phyloP scores from a whole-genome alignment of 2,113 vertebrate species.

The Arizona elegans region DNA sequence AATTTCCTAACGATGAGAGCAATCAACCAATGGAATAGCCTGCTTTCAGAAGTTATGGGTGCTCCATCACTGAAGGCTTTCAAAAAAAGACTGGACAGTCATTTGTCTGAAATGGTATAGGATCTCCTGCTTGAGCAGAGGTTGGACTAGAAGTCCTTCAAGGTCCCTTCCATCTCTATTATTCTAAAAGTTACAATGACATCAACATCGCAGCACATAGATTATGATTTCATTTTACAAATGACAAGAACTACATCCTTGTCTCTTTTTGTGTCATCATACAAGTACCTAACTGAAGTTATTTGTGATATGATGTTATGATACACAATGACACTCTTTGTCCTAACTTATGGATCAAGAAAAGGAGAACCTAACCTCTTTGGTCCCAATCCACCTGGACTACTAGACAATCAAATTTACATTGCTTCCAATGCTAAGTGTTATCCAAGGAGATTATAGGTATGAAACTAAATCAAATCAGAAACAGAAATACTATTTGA shows the following conservation, averaged over 20 bases:
- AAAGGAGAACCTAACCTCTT: neutral
- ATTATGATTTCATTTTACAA: neutral
- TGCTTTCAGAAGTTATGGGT: neutral
- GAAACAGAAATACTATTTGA: neutral
- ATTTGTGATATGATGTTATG: neutral
- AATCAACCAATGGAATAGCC: neutral
- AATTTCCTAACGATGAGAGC: neutral
- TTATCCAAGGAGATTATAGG: neutral
- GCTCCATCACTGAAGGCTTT: neutral
- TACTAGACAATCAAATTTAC: neutral
- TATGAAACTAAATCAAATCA: neutral
- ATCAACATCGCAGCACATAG: neutral
- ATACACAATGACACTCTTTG: neutral
- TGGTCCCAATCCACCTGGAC: neutral
- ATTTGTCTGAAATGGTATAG: neutral
- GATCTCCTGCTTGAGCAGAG: neutral
- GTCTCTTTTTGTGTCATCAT: neutral
- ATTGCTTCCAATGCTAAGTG: neutral
- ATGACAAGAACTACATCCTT: neutral
- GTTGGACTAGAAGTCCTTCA: neutral
- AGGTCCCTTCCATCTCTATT: neutral
- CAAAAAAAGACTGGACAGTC: neutral
- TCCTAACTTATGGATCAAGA: neutral
- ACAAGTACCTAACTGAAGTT: neutral
- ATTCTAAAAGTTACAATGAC: neutral